Conservation (phyloP, 1,140 invertebrate species). For the Diprion similis region DNA sequence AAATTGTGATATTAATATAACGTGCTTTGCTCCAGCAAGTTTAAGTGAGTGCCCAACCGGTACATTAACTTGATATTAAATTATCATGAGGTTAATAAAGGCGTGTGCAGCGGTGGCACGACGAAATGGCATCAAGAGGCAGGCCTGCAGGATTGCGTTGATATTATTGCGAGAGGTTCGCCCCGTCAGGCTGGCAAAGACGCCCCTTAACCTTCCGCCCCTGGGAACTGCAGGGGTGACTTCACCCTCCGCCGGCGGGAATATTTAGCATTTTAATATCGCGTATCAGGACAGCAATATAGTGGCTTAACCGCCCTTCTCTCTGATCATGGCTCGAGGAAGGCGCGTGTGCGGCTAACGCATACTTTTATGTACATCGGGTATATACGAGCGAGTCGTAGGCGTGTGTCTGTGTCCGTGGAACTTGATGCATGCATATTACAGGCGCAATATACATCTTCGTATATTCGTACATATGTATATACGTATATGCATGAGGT, state of each 20-base stretch:
- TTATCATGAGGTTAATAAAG: conserved; percentile 20
- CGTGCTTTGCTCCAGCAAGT: background rate
- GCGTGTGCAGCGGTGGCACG: background rate
- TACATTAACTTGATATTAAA: conserved; percentile 13
- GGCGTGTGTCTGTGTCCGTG: no score
- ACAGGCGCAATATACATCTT: no score
- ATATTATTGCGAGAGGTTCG: background rate
- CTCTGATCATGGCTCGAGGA: no score
- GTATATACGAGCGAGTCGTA: no score
- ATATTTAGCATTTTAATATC: conserved; percentile 26
- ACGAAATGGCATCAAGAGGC: no score
- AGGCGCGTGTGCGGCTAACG: no score
- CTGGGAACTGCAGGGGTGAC: background rate
- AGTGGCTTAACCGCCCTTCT: no score
- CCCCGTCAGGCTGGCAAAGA: background rate
- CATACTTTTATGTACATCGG: no score
- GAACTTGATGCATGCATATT: no score
- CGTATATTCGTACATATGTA: no score
- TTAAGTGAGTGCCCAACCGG: background rate
- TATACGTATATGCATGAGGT: no score
- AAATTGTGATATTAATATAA: no score
- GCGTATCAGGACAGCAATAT: conserved; percentile 16
- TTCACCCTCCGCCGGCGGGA: background rate
- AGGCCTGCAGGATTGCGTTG: background rate
- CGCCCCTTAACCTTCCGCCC: background rate